phyloP scores from a whole-genome alignment of 2,888 invertebrate species.

The Hemistola chrysoprasaria region DNA sequence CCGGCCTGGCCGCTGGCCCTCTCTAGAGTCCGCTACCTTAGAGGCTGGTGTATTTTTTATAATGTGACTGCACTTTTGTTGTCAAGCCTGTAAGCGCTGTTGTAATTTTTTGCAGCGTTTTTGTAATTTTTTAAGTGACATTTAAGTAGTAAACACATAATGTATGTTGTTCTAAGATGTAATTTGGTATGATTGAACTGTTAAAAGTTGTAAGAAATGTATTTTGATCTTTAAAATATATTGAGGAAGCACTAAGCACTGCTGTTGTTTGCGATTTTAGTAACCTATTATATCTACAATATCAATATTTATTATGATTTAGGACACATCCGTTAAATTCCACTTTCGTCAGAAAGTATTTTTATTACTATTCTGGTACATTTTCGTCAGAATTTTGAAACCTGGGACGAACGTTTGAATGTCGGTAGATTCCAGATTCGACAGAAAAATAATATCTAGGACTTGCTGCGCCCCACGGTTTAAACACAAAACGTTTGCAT shows the following conservation, averaged over 20 bases:
- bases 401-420: no score
- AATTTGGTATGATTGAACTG: conserved; percentile 76
- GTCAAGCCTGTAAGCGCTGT: conserved; percentile 62
- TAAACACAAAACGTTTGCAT: no score
- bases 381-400: no score
- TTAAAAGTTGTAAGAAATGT: conserved; percentile 77
- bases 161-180: conserved; percentile 65
- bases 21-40: conserved; percentile 15
- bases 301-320: no score
- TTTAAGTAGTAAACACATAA: conserved; percentile 45
- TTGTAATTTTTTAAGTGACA: conserved; percentile 65
- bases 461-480: no score
- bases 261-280: conserved; percentile 37
- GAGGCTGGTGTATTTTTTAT: conserved; percentile 51
- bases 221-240: conserved; percentile 81
- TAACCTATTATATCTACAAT: no score
- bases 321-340: no score
- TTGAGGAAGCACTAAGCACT: conserved; percentile 52
- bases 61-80: conserved; percentile 37
- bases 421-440: no score
- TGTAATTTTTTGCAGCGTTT: conserved; percentile 64
- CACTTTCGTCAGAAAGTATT: no score
- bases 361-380: no score
- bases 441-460: no score
- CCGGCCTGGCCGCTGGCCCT: conserved; percentile 26